Conservation (phyloP, 1,140 invertebrate species). For the Thereuonema tuberculata region DNA sequence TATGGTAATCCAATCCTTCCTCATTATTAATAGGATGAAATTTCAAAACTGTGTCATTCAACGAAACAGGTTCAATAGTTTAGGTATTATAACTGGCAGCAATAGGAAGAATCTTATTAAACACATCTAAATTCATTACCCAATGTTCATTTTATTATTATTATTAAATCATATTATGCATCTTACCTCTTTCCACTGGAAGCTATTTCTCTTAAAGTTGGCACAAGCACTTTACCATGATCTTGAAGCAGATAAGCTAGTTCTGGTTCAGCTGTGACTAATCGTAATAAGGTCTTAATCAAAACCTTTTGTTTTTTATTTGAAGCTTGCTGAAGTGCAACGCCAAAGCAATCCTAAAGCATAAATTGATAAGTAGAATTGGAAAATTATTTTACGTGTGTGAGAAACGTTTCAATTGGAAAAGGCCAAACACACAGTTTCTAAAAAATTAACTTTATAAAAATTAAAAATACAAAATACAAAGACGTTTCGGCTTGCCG, state of each 20-base stretch:
- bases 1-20: no score
- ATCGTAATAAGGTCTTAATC: not conserved
- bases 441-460: not conserved
- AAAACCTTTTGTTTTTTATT: constrained; percentile 4
- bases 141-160: no score
- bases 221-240: not conserved
- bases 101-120: no score
- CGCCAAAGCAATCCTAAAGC: constrained; percentile 6
- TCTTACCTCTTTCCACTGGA: no score
- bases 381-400: not conserved
- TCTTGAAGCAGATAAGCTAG: not conserved
- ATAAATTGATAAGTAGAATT: not conserved
- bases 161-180: no score
- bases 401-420: not conserved
- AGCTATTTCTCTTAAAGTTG: not conserved
- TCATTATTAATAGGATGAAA: no score
- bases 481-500: no score
- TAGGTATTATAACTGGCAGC: no score
- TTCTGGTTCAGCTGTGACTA: not conserved
- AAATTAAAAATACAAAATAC: not conserved
- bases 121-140: no score
- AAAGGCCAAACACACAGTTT: not conserved
- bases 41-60: no score
- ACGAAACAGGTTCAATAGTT: no score
- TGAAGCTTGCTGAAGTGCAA: not conserved